Percentiles rank a stretch among this genome's conserved stretches.
phyloP scores from a whole-genome alignment of 2,797 vertebrate genomes.

The Adelosebastes latens region DNA sequence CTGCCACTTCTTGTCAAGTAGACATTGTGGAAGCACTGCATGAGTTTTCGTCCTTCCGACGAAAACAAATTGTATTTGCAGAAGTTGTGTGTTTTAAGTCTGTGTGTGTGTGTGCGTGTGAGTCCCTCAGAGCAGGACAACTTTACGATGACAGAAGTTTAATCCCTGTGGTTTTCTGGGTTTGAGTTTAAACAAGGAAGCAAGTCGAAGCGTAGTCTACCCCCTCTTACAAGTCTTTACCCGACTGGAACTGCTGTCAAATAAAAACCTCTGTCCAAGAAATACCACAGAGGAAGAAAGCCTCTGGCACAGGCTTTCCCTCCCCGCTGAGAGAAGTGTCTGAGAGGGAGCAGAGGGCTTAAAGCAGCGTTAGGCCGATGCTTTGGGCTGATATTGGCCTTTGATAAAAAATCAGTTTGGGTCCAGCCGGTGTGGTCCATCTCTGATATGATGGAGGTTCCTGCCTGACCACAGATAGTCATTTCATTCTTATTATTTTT shows the following conservation, averaged over 20 bases:
- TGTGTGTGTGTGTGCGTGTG: not conserved
- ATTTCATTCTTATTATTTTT: constrained; percentile 65
- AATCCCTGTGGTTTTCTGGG: constrained; percentile 65
- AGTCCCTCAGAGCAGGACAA: constrained; percentile 47
- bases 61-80: constrained; percentile 33
- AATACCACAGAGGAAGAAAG: constrained; percentile 44
- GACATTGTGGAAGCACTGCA: constrained; percentile 22
- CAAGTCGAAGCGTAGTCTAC: constrained; percentile 35
- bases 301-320: constrained; percentile 7
- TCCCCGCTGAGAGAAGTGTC: constrained; percentile 29
- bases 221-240: constrained; percentile 54
- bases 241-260: constrained; percentile 65
- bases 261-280: constrained; percentile 54
- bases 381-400: constrained; percentile 52
- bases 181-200: constrained; percentile 63
- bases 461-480: constrained; percentile 53
- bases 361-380: constrained; percentile 16
- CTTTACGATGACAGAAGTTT: constrained; percentile 61
- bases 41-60: constrained; percentile 39
- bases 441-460: constrained; percentile 55
- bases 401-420: constrained; percentile 60
- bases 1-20: constrained; percentile 51
- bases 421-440: constrained; percentile 20
- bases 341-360: constrained; percentile 24
- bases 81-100: constrained; percentile 14